Conservation (phyloP, 1,140 invertebrate genomes). For the Zaprionus lachaisei region DNA sequence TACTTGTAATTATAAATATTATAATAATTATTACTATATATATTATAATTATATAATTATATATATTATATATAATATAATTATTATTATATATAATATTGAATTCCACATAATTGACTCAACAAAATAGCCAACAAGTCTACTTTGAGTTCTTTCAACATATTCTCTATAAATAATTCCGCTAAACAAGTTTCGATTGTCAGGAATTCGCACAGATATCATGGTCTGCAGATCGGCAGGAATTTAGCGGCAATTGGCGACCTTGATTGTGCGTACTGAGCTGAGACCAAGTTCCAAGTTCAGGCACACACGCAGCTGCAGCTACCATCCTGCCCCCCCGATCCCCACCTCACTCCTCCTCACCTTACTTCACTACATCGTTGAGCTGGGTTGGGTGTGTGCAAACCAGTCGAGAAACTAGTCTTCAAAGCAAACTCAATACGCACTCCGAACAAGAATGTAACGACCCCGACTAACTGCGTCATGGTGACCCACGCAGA, state of each 20-base stretch:
- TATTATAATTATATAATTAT: not conserved
- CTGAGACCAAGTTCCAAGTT: constrained; percentile 72
- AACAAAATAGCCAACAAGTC: not conserved
- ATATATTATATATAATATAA: not conserved
- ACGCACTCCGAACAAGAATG: constrained; percentile 42
- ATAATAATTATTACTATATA: too few species aligned
- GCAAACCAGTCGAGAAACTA: constrained; percentile 51
- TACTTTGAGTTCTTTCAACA: not conserved
- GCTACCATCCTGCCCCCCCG: not conserved
- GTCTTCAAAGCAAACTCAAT: constrained; percentile 41
- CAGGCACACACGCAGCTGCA: constrained; percentile 59
- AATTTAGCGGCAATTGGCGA: constrained; percentile 30
- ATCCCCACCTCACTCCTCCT: not conserved
- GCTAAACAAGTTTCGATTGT: not conserved
- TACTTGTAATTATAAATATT: too few species aligned
- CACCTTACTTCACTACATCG: not conserved
- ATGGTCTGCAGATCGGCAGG: constrained; percentile 4
- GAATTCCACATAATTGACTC: not conserved
- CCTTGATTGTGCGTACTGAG: constrained; percentile 58
- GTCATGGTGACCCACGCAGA: constrained; percentile 32
- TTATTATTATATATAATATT: not conserved
- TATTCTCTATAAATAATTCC: constrained; percentile 4
- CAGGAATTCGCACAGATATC: not conserved
- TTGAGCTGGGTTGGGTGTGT: constrained; percentile 5
- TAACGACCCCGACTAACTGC: constrained; percentile 29